These are phyloP conservation scores for Microdon myrmicae DNA, from an alignment of 2,888 invertebrate genomes.

Conservation along the genomic window DNA sequence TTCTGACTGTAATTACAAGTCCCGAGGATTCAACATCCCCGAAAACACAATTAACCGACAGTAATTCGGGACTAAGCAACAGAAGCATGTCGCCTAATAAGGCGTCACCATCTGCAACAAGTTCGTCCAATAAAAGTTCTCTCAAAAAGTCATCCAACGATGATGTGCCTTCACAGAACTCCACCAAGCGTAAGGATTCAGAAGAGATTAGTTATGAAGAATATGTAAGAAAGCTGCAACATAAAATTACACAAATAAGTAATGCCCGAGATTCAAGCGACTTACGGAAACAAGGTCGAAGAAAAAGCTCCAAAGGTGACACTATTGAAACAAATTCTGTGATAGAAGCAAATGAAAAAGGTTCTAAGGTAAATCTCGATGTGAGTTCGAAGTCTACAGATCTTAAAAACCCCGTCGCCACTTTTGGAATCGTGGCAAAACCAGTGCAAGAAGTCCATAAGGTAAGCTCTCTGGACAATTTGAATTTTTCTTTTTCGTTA, in stretches of 20 bases:
- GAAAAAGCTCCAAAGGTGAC: constrained; percentile 69
- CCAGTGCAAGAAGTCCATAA: constrained; percentile 33
- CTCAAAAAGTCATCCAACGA: constrained; percentile 55
- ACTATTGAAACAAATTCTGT: constrained; percentile 56
- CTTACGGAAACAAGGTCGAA: constrained; percentile 69
- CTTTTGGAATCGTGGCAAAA: constrained; percentile 28
- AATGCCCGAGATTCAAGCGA: constrained; percentile 77
- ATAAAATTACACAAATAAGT: constrained; percentile 76
- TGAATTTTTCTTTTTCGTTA: background rate
- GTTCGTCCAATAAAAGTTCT: constrained; percentile 54
- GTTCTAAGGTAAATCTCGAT: constrained; percentile 32
- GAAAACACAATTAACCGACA: constrained; percentile 53
- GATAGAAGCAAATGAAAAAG: constrained; percentile 58
- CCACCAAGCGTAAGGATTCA: constrained; percentile 58
- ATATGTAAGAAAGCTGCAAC: constrained; percentile 75
- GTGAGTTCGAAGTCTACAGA: constrained; percentile 23
- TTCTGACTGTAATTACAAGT: constrained; percentile 70
- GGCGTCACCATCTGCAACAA: constrained; percentile 58
- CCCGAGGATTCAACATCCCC: constrained; percentile 66
- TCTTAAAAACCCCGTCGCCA: constrained; percentile 30
- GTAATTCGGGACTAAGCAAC: constrained; percentile 41
- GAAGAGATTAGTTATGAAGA: constrained; percentile 70
- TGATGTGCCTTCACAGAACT: constrained; percentile 44
- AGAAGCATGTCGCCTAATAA: constrained; percentile 61
- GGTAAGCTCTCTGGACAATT: no score